Conservation (phyloP, 2,797 vertebrate species). For the Lerista edwardsae region DNA sequence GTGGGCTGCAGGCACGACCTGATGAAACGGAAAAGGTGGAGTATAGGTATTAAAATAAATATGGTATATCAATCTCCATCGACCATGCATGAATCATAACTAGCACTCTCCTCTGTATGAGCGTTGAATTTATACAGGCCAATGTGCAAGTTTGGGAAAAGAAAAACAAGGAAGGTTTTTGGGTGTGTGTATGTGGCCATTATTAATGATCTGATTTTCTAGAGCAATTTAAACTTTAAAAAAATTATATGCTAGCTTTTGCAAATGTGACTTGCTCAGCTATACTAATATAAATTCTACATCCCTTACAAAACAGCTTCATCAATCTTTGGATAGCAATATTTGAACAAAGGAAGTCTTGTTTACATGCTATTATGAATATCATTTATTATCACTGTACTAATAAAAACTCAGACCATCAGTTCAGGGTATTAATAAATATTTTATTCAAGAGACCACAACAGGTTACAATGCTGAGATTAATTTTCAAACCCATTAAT, state of each 20-base stretch:
- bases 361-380: conserved; percentile 9
- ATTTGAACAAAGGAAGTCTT: conserved; percentile 22
- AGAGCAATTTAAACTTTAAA: background rate
- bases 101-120: background rate
- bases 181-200: too few relatives aligned
- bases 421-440: conserved; percentile 11
- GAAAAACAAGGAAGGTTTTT: too few relatives aligned
- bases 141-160: background rate
- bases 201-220: background rate
- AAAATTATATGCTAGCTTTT: background rate
- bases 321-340: conserved; percentile 25
- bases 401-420: conserved; percentile 5
- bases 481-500: conserved; percentile 26
- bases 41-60: too few relatives aligned
- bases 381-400: background rate
- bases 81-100: background rate
- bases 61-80: background rate
- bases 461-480: conserved; percentile 24
- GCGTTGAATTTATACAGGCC: background rate
- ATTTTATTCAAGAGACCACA: conserved; percentile 27
- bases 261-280: background rate
- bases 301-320: background rate
- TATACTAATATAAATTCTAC: conserved; percentile 6
- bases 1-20: too few relatives aligned
- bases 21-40: too few relatives aligned